Conservation (phyloP, 1,140 invertebrate genomes). For the Asobara japonica region DNA sequence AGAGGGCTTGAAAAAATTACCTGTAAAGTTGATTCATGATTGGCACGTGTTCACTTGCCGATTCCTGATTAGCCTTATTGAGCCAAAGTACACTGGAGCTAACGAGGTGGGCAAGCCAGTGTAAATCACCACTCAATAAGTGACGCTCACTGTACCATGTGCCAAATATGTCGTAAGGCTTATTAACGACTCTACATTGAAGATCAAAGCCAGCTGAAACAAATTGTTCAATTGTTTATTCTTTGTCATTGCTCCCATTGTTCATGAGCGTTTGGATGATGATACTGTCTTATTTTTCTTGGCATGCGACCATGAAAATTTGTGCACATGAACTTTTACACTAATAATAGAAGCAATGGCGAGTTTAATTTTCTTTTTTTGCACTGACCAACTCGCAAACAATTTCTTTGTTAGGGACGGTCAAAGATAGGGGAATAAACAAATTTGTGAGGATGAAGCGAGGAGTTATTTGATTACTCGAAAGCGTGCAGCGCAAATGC, state of each 20-base stretch:
- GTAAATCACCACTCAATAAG: constrained; percentile 82
- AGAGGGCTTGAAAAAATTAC: constrained; percentile 39
- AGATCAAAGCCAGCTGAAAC: constrained; percentile 74
- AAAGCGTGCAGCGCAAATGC: no score
- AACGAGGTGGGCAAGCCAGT: constrained; percentile 82
- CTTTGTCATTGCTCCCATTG: background rate
- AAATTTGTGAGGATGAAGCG: no score
- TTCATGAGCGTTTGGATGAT: background rate
- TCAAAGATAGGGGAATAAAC: no score
- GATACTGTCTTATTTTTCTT: constrained; percentile 34
- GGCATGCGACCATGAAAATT: constrained; percentile 35
- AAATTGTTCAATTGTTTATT: background rate
- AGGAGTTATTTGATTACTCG: no score
- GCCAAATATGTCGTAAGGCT: constrained; percentile 90
- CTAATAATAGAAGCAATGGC: constrained; percentile 32
- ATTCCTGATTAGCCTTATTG: constrained; percentile 85
- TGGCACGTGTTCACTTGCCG: constrained; percentile 82
- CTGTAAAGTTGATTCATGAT: constrained; percentile 81
- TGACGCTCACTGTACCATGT: constrained; percentile 89
- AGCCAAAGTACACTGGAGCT: constrained; percentile 85
- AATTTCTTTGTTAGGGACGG: background rate
- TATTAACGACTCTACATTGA: constrained; percentile 84
- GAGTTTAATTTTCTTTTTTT: constrained; percentile 27
- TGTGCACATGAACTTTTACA: constrained; percentile 28
- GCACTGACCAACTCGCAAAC: background rate